Conservation (phyloP, 2,113 vertebrate genomes). For the Muntiacus muntjak region DNA sequence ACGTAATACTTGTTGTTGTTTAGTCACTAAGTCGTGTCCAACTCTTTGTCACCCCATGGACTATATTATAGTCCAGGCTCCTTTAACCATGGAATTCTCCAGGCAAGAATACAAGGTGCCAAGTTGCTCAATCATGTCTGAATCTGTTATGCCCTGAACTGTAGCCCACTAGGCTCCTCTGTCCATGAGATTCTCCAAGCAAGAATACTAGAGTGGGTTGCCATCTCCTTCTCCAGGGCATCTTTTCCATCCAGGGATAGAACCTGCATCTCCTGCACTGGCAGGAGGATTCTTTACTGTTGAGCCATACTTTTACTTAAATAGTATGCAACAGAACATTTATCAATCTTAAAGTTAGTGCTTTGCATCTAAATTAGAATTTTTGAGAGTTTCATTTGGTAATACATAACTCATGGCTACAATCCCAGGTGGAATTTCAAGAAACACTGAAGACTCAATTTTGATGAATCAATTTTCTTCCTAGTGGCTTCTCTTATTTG, state of each 20-base stretch:
- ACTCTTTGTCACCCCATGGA: background rate
- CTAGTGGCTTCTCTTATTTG: background rate
- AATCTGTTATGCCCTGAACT: background rate
- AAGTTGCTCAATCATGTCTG: background rate
- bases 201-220: background rate
- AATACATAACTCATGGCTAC: background rate
- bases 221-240: background rate
- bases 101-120: background rate
- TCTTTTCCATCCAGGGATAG: background rate
- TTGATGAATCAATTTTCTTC: background rate
- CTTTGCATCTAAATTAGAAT: background rate
- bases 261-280: background rate
- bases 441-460: background rate
- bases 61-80: background rate
- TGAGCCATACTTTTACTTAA: background rate
- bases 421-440: background rate
- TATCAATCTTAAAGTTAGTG: background rate
- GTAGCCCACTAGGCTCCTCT: background rate
- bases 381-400: background rate
- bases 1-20: background rate
- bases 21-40: background rate
- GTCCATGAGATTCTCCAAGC: background rate
- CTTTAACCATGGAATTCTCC: background rate
- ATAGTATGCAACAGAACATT: background rate
- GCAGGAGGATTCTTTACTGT: background rate